These are phyloP conservation scores for Smithornis capensis DNA, from an alignment of 2,113 vertebrate genomes.

Conservation along the genomic window DNA sequence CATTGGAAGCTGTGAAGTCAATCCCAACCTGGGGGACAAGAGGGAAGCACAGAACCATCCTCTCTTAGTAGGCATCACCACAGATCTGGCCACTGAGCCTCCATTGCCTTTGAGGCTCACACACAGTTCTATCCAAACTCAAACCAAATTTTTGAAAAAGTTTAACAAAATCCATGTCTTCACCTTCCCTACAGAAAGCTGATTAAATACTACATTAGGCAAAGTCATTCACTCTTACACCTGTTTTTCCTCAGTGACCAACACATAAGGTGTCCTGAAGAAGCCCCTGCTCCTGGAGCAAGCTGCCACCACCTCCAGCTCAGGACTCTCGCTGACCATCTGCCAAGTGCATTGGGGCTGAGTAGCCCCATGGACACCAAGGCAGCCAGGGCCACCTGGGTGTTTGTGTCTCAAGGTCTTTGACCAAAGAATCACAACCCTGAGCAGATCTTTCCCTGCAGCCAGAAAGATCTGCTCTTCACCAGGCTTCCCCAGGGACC, in stretches of 20 bases:
- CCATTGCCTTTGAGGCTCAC: not conserved
- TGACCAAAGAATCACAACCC: not conserved
- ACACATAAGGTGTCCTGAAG: not conserved
- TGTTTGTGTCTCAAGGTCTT: not conserved
- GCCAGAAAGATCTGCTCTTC: not conserved
- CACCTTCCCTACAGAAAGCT: not conserved
- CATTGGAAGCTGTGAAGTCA: slow-evolving; percentile 98
- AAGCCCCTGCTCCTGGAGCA: not conserved
- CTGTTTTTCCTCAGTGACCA: not conserved
- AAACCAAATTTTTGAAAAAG: not conserved
- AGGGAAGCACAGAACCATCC: not conserved
- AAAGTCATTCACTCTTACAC: not conserved
- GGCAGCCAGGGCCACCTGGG: not conserved
- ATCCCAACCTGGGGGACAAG: slow-evolving; percentile 86
- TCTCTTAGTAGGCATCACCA: not conserved
- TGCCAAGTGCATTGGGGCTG: not conserved
- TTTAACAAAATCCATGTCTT: not conserved
- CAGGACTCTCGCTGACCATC: fast-evolving
- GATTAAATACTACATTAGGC: not conserved
- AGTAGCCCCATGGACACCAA: not conserved
- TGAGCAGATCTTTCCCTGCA: not conserved
- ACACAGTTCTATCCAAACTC: not conserved
- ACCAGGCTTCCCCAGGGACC: not conserved
- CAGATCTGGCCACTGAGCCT: not conserved
- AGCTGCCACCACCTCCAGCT: not conserved